These are phyloP conservation scores for Phasia obesa DNA, from an alignment of 2,888 invertebrate species.

Conservation along the genomic window DNA sequence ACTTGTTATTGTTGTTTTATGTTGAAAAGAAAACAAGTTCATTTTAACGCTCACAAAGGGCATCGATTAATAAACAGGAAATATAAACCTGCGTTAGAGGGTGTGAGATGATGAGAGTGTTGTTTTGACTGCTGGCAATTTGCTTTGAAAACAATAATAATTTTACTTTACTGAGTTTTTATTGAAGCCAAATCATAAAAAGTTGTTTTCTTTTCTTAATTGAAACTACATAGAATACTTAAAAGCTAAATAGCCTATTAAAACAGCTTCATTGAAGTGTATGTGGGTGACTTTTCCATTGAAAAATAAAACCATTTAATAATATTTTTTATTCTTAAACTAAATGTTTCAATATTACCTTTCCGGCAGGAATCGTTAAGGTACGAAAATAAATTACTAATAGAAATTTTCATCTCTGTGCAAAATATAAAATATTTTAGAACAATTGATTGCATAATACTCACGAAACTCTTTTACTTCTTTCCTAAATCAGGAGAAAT, in stretches of 20 bases:
- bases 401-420: too few species aligned
- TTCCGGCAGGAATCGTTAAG: too few species aligned
- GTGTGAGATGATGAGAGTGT: not conserved
- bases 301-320: too few species aligned
- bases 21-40: slow-evolving; percentile 9
- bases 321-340: too few species aligned
- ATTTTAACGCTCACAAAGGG: slow-evolving; percentile 44
- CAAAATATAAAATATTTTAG: too few species aligned
- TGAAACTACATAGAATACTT: not conserved
- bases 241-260: not conserved
- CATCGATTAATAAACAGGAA: slow-evolving; percentile 52
- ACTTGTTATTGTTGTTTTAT: slow-evolving; percentile 22
- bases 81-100: not conserved
- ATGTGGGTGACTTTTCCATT: too few species aligned
- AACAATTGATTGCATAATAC: too few species aligned
- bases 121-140: slow-evolving; percentile 22
- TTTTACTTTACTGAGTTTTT: slow-evolving; percentile 37
- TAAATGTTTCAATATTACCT: too few species aligned
- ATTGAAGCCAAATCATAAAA: slow-evolving; percentile 19
- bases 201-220: not conserved
- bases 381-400: too few species aligned
- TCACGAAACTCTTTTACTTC: too few species aligned
- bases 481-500: too few species aligned
- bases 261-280: too few species aligned
- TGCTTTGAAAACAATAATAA: slow-evolving; percentile 52